phyloP scores from a whole-genome alignment of 1,140 invertebrate species.

The Pissodes strobi region DNA sequence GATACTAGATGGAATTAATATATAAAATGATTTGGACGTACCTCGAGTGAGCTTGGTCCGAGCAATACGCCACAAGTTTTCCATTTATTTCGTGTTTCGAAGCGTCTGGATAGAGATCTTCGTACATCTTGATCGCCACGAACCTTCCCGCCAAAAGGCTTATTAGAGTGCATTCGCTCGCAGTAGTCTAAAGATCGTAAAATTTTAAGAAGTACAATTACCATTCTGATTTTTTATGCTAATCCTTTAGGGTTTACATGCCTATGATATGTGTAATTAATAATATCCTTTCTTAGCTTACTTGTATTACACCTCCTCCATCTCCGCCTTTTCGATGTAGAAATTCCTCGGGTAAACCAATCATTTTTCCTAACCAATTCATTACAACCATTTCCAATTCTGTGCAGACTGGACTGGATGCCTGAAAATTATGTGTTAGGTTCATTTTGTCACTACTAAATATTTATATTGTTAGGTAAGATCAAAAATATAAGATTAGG shows the following conservation, averaged over 20 bases:
- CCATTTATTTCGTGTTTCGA: slow-evolving; percentile 90
- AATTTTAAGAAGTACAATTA: no score
- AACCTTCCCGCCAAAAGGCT: slow-evolving; percentile 88
- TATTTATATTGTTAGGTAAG: neutral
- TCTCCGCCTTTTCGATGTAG: slow-evolving; percentile 75
- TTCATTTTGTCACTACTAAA: no score
- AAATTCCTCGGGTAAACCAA: slow-evolving; percentile 88
- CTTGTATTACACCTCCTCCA: slow-evolving; percentile 88
- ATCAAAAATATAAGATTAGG: no score
- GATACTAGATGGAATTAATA: no score
- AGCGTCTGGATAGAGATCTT: slow-evolving; percentile 68
- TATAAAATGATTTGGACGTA: no score
- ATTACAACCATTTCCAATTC: slow-evolving; percentile 96
- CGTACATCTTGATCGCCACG: slow-evolving; percentile 72
- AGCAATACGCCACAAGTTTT: slow-evolving; percentile 83
- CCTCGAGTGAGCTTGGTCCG: slow-evolving; percentile 80
- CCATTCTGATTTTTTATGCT: no score
- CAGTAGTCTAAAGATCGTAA: slow-evolving; percentile 67
- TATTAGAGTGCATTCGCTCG: slow-evolving; percentile 91
- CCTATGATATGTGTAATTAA: no score
- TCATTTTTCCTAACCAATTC: slow-evolving; percentile 97
- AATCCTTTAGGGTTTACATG: no score
- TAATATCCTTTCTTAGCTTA: no score
- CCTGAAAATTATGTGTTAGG: slow-evolving; percentile 92
- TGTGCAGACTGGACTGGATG: slow-evolving; percentile 92